phyloP scores from a whole-genome alignment of 1,140 invertebrate species.

The Idris sp. region DNA sequence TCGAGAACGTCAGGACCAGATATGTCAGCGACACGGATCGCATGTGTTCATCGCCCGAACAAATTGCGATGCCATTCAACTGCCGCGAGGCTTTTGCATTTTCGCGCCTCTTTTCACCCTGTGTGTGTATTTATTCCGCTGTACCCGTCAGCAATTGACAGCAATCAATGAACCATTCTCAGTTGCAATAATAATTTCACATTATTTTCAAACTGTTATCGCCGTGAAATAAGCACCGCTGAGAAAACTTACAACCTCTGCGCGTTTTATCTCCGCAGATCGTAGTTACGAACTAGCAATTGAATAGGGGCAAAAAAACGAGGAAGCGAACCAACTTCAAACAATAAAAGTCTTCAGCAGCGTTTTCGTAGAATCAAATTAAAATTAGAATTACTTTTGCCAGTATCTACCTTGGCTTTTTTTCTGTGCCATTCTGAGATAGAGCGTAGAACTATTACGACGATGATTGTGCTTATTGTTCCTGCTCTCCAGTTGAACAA shows the following conservation, averaged over 20 bases:
- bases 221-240: no score
- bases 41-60: slow-evolving; percentile 51
- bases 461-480: neutral
- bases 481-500: no score
- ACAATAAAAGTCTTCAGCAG: slow-evolving; percentile 16
- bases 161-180: slow-evolving; percentile 7
- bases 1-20: slow-evolving; percentile 58
- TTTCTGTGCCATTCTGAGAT: slow-evolving; percentile 4
- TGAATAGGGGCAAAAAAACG: no score
- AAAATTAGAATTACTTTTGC: slow-evolving; percentile 25
- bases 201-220: no score
- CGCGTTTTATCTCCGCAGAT: neutral
- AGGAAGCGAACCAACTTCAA: slow-evolving; percentile 18
- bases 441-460: neutral
- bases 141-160: no score
- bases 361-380: slow-evolving; percentile 8
- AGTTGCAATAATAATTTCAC: neutral
- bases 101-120: slow-evolving; percentile 29
- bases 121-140: neutral
- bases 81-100: slow-evolving; percentile 42
- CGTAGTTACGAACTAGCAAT: neutral
- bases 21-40: slow-evolving; percentile 57
- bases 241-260: neutral
- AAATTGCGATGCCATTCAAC: slow-evolving; percentile 54
- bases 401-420: slow-evolving; percentile 17